A percentile compares a stretch with the other conserved stretches of the same genome.
Conservation (phyloP, 2,113 vertebrate species). For the Tenrec ecaudatus region DNA sequence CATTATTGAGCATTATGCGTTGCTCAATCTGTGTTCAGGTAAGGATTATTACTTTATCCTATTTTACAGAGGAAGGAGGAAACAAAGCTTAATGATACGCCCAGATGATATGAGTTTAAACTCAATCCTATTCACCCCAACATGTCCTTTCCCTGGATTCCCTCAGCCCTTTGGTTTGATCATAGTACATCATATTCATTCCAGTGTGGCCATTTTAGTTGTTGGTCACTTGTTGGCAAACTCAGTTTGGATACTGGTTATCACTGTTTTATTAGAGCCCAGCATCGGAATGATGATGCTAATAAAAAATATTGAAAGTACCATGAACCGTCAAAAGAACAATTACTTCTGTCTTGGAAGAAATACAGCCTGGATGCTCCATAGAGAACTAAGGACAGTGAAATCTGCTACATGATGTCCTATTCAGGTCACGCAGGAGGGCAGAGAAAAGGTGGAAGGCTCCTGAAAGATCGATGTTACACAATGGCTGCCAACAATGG, state of each 20-base stretch:
- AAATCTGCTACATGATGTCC: too few species aligned
- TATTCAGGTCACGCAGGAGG: too few species aligned
- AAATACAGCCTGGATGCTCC: too few species aligned
- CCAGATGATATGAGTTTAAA: not conserved
- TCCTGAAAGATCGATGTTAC: too few species aligned
- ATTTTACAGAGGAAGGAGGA: conserved; percentile 21
- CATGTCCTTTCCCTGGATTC: not conserved
- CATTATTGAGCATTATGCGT: not conserved
- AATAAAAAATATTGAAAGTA: too few species aligned
- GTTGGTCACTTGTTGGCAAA: not conserved
- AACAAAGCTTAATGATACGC: not conserved
- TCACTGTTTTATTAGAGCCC: not conserved
- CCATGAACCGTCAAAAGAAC: too few species aligned
- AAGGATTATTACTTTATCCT: not conserved
- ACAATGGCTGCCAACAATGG: too few species aligned
- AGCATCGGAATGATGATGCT: too few species aligned
- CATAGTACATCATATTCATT: not conserved
- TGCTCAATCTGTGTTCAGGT: not conserved
- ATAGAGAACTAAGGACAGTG: too few species aligned
- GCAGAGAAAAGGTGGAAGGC: too few species aligned
- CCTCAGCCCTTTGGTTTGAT: not conserved
- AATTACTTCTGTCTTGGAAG: too few species aligned
- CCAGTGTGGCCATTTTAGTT: not conserved
- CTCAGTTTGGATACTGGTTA: not conserved
- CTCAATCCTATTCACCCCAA: not conserved